Evolutionary conservation across 2,888 invertebrate genomes (phyloP).

Genomic region (Gryllus longicercus): DNA sequence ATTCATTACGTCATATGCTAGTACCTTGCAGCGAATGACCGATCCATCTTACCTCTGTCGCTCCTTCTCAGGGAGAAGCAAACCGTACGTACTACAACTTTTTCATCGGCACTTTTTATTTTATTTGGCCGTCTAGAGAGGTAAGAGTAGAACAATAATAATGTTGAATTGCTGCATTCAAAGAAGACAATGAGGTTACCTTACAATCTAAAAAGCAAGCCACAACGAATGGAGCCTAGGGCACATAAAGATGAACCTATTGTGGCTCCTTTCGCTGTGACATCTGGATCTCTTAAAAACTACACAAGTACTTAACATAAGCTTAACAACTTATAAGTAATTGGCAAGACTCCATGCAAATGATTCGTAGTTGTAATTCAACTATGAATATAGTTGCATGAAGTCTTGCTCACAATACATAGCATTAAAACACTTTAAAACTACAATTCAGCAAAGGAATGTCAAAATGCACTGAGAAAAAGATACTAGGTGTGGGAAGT

Average conservation of each 20-base stretch:
- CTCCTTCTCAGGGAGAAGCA: slow-evolving; percentile 35
- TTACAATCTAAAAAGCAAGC: slow-evolving; percentile 10
- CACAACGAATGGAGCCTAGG: slow-evolving; percentile 11
- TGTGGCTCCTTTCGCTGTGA: neutral
- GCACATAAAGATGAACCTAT: neutral
- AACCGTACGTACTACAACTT: slow-evolving; percentile 38
- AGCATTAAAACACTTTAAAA: neutral
- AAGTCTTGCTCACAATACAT: neutral
- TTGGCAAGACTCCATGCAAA: neutral
- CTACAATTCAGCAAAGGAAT: slow-evolving; percentile 42
- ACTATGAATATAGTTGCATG: neutral
- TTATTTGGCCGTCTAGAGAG: slow-evolving; percentile 39
- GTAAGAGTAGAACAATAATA: slow-evolving; percentile 38
- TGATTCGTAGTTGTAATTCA: slow-evolving; percentile 23
- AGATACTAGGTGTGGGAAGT: neutral
- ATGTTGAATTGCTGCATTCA: slow-evolving; percentile 38
- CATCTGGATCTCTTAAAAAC: slow-evolving; percentile 1
- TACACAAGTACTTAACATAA: neutral
- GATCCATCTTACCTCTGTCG: slow-evolving; percentile 38
- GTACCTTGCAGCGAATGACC: slow-evolving; percentile 38
- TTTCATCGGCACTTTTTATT: slow-evolving; percentile 39
- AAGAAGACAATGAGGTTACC: slow-evolving; percentile 31
- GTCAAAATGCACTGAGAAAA: slow-evolving; percentile 39
- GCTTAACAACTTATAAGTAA: slow-evolving; percentile 18
- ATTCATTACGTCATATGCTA: slow-evolving; percentile 37